A percentile compares a stretch with the other conserved stretches of the same genome.
phyloP scores from a whole-genome alignment of 2,797 vertebrate genomes.

The Aselliscus stoliczkanus region DNA sequence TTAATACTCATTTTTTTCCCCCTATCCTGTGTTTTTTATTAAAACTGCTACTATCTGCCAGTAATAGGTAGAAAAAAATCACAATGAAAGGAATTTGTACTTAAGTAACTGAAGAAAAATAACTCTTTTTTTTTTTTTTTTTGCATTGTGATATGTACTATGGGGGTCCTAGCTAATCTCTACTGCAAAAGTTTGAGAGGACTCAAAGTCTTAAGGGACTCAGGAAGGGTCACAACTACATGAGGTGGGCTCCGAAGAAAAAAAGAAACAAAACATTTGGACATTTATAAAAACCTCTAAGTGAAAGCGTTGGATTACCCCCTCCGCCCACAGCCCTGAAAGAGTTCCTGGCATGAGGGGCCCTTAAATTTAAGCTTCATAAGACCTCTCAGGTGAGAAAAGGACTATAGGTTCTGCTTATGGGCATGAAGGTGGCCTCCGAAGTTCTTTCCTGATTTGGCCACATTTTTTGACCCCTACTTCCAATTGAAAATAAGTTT shows the following conservation, averaged over 20 bases:
- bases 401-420: neutral
- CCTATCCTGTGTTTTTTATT: conserved; percentile 61
- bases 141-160: neutral
- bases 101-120: neutral
- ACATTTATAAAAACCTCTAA: neutral
- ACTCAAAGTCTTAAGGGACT: neutral
- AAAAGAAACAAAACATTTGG: neutral
- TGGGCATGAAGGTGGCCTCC: neutral
- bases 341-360: neutral
- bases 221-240: neutral
- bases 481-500: neutral
- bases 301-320: neutral
- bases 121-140: neutral
- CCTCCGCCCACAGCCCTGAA: neutral
- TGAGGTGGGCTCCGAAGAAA: neutral
- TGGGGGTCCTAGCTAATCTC: neutral
- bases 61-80: neutral
- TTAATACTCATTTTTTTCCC: conserved; percentile 57
- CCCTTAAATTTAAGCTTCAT: neutral
- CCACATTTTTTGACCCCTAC: neutral
- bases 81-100: neutral
- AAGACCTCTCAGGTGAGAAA: neutral
- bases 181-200: neutral
- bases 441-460: neutral
- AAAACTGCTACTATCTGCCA: conserved; percentile 56